Conservation (phyloP, 2,797 vertebrate species). For the Petrocephalus sullivani region DNA sequence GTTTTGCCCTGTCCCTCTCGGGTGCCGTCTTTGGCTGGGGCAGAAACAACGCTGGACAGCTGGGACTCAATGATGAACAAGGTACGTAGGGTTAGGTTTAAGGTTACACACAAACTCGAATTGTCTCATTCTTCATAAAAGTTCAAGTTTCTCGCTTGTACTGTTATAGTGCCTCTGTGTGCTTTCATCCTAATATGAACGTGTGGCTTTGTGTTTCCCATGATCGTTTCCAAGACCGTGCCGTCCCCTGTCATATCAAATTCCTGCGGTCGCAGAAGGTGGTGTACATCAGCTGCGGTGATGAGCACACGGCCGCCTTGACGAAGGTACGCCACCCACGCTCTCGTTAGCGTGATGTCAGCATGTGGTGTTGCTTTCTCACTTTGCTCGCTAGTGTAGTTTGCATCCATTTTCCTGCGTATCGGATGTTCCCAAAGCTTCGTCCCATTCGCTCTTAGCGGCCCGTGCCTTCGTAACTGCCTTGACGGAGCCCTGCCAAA, state of each 20-base stretch:
- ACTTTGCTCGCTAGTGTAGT: background rate
- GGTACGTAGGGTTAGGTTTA: constrained; percentile 52
- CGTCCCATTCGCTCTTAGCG: background rate
- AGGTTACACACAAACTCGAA: background rate
- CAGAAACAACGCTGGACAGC: constrained; percentile 78
- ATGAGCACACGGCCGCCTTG: constrained; percentile 89
- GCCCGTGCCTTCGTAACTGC: background rate
- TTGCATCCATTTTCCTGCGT: background rate
- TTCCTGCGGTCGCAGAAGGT: constrained; percentile 89
- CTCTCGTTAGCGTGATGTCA: background rate
- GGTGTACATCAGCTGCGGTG: constrained; percentile 93
- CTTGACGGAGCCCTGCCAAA: background rate
- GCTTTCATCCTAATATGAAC: background rate
- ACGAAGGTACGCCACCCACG: constrained; percentile 76
- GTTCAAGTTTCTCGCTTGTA: constrained; percentile 10
- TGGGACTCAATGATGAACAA: constrained; percentile 80
- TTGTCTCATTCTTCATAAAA: background rate
- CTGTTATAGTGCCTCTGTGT: background rate
- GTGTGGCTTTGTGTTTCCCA: background rate
- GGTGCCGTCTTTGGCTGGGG: constrained; percentile 87
- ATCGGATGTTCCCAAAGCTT: background rate
- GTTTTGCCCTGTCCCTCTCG: constrained; percentile 79
- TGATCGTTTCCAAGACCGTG: constrained; percentile 66
- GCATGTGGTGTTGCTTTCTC: background rate
- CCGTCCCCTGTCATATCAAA: constrained; percentile 92